Evolutionary conservation across 2,797 vertebrate species (phyloP).

Genomic region (Calcarius lapponicus): DNA sequence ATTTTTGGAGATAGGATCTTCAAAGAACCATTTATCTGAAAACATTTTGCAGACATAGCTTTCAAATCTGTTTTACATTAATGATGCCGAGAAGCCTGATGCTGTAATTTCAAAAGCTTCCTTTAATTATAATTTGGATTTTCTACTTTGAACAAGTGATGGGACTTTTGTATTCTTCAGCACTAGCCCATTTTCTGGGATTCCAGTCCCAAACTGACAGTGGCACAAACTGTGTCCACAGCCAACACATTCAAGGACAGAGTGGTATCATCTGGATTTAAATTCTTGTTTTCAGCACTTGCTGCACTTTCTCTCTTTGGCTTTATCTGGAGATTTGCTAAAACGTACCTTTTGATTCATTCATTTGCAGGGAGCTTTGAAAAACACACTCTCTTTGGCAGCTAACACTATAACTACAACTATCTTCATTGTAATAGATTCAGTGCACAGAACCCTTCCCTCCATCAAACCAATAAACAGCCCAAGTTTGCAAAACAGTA

Average conservation of each 20-base stretch:
- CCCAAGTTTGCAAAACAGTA: background rate
- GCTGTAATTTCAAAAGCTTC: background rate
- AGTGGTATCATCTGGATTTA: background rate
- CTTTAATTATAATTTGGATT: background rate
- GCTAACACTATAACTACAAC: background rate
- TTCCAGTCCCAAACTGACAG: background rate
- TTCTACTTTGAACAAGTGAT: background rate
- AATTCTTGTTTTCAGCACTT: background rate
- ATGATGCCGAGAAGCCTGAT: background rate
- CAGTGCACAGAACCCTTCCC: background rate
- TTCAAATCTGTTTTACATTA: background rate
- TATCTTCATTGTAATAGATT: background rate
- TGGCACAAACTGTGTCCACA: background rate
- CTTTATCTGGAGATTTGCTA: background rate
- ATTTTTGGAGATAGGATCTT: background rate
- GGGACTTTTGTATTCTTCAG: background rate
- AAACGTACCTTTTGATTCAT: background rate
- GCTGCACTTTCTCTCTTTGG: background rate
- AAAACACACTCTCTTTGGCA: background rate
- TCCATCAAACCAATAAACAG: background rate
- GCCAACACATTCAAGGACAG: background rate
- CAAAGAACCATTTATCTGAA: background rate
- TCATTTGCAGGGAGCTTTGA: background rate
- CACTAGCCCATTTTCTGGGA: background rate
- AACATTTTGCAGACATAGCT: background rate